Percentiles rank a stretch among this genome's conserved stretches.
Evolutionary conservation across 2,113 vertebrate genomes (phyloP).

Genomic region (Anarhynchus alexandrinus): DNA sequence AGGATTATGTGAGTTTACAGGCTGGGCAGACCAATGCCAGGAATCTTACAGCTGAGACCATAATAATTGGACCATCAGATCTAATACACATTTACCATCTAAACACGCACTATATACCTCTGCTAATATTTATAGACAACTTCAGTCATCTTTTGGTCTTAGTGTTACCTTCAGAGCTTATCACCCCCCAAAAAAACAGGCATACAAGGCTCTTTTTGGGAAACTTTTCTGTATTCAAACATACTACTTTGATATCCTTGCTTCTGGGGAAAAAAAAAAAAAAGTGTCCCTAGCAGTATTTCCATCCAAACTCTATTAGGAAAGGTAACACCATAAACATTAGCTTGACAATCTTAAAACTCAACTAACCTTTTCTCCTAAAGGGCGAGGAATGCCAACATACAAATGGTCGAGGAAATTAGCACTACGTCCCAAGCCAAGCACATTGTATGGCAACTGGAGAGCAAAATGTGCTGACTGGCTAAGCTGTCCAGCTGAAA

Average conservation of each 20-base stretch:
- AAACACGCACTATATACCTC: background rate
- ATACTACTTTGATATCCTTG: background rate
- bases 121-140: background rate
- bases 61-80: background rate
- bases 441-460: constrained; percentile 93
- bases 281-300: background rate
- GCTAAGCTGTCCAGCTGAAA: constrained; percentile 92
- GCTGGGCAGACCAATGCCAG: background rate
- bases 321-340: background rate
- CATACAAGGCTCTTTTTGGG: background rate
- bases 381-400: constrained; percentile 90
- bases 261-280: background rate
- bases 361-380: constrained; percentile 81
- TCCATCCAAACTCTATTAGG: background rate
- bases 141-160: background rate
- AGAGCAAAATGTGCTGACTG: constrained; percentile 94
- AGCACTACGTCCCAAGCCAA: constrained; percentile 93
- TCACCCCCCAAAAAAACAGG: accelerated
- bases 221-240: background rate
- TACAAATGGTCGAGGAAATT: constrained; percentile 96
- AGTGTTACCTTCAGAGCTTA: background rate
- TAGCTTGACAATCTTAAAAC: background rate
- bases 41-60: background rate
- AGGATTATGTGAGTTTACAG: background rate
- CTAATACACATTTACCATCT: background rate